These are phyloP conservation scores for Heliconius cydno DNA, from an alignment of 2,888 invertebrate genomes.

Conservation along the genomic window DNA sequence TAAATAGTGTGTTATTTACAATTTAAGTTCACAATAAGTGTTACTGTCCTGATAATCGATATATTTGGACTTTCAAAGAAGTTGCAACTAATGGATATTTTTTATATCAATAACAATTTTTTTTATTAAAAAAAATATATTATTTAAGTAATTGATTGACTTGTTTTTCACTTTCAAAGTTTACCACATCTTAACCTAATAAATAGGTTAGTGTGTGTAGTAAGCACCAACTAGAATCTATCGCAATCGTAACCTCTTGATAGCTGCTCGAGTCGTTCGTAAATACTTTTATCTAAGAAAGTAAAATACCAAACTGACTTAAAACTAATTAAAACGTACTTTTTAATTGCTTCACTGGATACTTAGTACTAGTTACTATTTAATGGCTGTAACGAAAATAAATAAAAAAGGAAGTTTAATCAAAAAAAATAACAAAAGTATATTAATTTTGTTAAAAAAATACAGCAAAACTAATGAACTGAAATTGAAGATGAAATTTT, in stretches of 20 bases:
- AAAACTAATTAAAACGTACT: neutral
- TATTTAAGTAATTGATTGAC: neutral
- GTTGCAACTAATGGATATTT: too few relatives aligned
- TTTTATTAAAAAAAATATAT: neutral
- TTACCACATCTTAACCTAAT: neutral
- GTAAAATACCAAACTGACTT: constrained; percentile 21
- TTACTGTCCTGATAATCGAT: too few relatives aligned
- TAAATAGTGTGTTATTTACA: too few relatives aligned
- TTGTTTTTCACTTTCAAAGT: neutral
- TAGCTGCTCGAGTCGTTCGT: constrained; percentile 7
- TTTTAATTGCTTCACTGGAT: neutral
- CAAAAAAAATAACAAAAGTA: too few relatives aligned
- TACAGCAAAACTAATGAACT: too few relatives aligned
- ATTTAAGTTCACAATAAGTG: too few relatives aligned
- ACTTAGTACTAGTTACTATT: neutral
- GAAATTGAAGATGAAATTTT: too few relatives aligned
- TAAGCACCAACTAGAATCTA: constrained; percentile 1
- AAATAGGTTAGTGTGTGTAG: neutral
- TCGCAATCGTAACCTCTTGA: constrained; percentile 18
- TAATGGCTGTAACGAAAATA: neutral
- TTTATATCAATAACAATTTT: too few relatives aligned
- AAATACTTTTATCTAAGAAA: constrained; percentile 31
- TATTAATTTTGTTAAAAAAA: too few relatives aligned
- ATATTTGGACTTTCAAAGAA: too few relatives aligned
- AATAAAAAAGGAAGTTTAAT: too few relatives aligned